Evolutionary conservation across 2,797 vertebrate species (phyloP).

Genomic region (Dendrocincla tyrannina): DNA sequence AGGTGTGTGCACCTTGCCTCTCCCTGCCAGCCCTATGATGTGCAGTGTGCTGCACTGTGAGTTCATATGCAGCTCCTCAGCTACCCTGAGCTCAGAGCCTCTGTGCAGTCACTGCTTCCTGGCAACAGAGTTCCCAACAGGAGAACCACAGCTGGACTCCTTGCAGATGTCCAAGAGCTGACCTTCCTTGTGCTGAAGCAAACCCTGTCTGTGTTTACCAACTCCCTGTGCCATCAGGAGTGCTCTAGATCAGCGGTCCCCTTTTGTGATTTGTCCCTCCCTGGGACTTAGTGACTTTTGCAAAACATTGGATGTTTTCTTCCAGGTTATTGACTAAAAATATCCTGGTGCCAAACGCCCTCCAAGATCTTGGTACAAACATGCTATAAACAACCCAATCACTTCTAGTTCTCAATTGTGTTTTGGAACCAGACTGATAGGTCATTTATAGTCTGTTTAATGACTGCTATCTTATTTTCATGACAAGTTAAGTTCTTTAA

Average conservation of each 20-base stretch:
- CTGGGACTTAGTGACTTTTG: neutral
- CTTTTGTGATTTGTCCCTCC: neutral
- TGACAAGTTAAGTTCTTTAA: constrained; percentile 12
- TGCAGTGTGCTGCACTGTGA: neutral
- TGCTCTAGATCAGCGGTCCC: neutral
- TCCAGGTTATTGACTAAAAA: neutral
- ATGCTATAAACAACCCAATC: neutral
- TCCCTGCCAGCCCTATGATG: rapidly evolving
- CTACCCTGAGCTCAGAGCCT: neutral
- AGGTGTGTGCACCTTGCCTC: neutral
- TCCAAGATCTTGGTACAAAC: neutral
- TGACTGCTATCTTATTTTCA: constrained; percentile 9
- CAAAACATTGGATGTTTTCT: neutral
- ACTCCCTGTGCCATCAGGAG: neutral
- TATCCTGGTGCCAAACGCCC: neutral
- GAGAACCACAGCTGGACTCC: neutral
- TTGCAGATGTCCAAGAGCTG: neutral
- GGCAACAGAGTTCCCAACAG: neutral
- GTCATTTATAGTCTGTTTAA: constrained; percentile 17
- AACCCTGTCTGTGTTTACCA: neutral
- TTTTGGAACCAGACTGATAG: neutral
- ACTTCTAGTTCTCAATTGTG: neutral
- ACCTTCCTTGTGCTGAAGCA: neutral
- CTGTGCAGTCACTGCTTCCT: rapidly evolving
- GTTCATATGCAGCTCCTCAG: neutral